Base-by-base conservation (phyloP, 1,140 invertebrate species). In the Centruroides sculpturatus region DNA sequence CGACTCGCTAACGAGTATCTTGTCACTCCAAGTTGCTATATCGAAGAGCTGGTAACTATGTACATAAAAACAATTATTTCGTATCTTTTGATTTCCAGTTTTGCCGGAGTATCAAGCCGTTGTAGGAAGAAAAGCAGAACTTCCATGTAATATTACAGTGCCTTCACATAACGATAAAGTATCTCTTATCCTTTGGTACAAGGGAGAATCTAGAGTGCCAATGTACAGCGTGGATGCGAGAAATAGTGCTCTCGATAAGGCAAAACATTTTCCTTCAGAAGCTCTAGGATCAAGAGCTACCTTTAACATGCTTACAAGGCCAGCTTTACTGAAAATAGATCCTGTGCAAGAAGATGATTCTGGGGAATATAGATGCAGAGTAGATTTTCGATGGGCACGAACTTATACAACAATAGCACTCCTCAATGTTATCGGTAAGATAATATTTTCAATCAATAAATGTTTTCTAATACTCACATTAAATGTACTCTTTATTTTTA, bases 101-200 rank as follows among this genome's bases (percentile, higher is more conserved):
- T 35, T 64, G 3, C 62, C 59, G 7, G 62, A 65, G 35, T 59
- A 59, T 35, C 64, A 63, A 71, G 85, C 85, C 48, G 85, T 90
- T 49, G 79, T 89, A 59, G 85, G 86, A 51, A 77, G 83, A 55
- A 85, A 80, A 59, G 86, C 85, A 59, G 82, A 82, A 59, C 76
- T 92, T 66, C 88, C 89, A 49, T 92, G 89, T 76, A 86, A 91
- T 76, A 88, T 90, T 69, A 83, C 85, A 71, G 75, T 80, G 0
- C 74, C 75, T 4, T 81, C 82, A 62, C 80, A 81, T 69, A 84
- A 87, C 66, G 88, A 92, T 71, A 78, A 86, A 66, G 86, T 91
- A 64, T 88, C 89, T 74, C 87, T 92, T 84, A 87, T 92, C 64
- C 77, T 92, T 5, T 92, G 88, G 89, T 92, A 89, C 74, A 80